Evolutionary conservation across 2,113 vertebrate species (phyloP).

Genomic region (Passer domesticus): DNA sequence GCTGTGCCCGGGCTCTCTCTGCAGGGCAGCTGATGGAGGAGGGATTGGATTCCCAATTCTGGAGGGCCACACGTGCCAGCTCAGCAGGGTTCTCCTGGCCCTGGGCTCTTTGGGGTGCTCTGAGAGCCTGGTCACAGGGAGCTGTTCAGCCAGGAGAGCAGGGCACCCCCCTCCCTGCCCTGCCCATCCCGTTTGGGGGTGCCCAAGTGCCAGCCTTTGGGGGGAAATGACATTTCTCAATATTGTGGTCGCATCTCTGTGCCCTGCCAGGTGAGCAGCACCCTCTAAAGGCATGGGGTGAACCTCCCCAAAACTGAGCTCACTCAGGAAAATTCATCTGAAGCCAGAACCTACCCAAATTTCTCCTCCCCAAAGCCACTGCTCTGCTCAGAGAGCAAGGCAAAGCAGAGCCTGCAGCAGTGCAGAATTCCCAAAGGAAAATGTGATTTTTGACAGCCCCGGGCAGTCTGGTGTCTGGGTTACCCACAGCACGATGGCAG

Average conservation of each 20-base stretch:
- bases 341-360: not conserved
- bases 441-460: accelerated
- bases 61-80: not conserved
- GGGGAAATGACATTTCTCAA: accelerated
- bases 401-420: not conserved
- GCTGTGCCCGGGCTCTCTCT: not conserved
- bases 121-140: not conserved
- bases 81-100: not conserved
- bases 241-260: not conserved
- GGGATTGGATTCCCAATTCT: not conserved
- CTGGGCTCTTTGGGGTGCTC: not conserved
- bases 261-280: not conserved
- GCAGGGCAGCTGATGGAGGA: accelerated
- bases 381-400: not conserved
- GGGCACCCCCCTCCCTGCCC: not conserved
- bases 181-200: not conserved
- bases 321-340: not conserved
- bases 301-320: not conserved
- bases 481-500: not conserved
- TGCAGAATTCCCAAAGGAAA: not conserved
- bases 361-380: not conserved
- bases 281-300: not conserved
- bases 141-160: not conserved
- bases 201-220: not conserved
- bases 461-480: not conserved